phyloP scores from a whole-genome alignment of 2,888 invertebrate genomes.

The Athalia rosae region DNA sequence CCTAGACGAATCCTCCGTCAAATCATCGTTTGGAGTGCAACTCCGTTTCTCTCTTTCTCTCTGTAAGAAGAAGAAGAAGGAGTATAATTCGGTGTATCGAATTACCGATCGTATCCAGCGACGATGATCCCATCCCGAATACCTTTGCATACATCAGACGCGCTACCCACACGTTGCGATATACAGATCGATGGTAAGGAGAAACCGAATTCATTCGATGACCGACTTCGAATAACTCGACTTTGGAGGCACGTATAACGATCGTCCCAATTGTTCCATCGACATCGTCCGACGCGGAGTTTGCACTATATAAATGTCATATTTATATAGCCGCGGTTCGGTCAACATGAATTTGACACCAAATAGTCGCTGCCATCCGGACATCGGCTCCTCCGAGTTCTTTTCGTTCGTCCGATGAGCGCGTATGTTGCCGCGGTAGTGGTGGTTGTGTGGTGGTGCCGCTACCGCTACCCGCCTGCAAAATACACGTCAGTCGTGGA shows the following conservation, averaged over 20 bases:
- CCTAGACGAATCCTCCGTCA: background rate
- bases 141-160: too few species aligned
- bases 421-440: background rate
- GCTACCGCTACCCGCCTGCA: background rate
- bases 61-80: too few species aligned
- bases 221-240: too few species aligned
- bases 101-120: too few species aligned
- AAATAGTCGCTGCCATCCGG: background rate
- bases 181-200: too few species aligned
- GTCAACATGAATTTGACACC: slow-evolving; percentile 37
- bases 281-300: background rate
- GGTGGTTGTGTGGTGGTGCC: background rate
- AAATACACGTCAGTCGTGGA: background rate
- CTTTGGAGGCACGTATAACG: background rate
- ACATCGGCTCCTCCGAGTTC: background rate
- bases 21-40: too few species aligned
- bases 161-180: too few species aligned
- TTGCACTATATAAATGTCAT: slow-evolving; percentile 34
- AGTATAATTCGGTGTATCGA: too few species aligned
- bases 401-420: background rate
- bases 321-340: slow-evolving; percentile 34
- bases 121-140: too few species aligned
- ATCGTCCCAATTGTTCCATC: background rate
- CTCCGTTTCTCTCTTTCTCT: background rate
- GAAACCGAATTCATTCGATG: too few species aligned